phyloP scores from a whole-genome alignment of 2,888 invertebrate species.

The Apamea crenata region DNA sequence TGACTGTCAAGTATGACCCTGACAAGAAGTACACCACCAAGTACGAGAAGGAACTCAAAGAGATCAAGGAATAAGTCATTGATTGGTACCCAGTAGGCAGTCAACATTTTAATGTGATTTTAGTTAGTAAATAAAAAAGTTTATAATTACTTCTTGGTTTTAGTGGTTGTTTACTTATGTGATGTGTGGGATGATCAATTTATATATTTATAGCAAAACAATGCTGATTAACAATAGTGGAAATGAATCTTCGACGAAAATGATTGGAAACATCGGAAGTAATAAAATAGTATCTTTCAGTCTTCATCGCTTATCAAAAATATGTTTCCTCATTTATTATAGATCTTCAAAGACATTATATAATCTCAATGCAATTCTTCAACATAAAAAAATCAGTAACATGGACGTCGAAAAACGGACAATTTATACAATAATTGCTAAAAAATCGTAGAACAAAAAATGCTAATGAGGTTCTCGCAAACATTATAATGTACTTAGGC shows the following conservation, averaged over 20 bases:
- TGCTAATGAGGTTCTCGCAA: conserved; percentile 5
- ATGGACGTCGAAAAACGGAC: background rate
- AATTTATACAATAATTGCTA: background rate
- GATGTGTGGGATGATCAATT: background rate
- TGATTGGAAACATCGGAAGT: background rate
- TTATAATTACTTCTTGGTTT: conserved; percentile 13
- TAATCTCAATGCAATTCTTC: background rate
- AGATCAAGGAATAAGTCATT: conserved; percentile 60
- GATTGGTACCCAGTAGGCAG: background rate
- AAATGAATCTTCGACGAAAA: background rate
- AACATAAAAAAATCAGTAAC: background rate
- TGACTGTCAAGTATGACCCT: conserved; percentile 82
- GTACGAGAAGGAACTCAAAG: conserved; percentile 78
- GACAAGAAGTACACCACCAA: conserved; percentile 74
- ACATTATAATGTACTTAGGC: conserved; percentile 29
- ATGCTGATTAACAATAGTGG: background rate
- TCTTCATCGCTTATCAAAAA: background rate
- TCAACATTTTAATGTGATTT: conserved; percentile 32
- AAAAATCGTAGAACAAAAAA: background rate
- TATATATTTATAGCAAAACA: background rate
- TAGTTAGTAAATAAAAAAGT: conserved; percentile 23
- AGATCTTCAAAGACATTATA: background rate
- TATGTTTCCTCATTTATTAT: background rate
- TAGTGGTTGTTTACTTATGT: background rate
- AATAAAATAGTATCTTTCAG: background rate